These are phyloP conservation scores for Phymanthus crucifer DNA, from an alignment of 92 coral and sea anemone genomes.

Conservation along the genomic window DNA sequence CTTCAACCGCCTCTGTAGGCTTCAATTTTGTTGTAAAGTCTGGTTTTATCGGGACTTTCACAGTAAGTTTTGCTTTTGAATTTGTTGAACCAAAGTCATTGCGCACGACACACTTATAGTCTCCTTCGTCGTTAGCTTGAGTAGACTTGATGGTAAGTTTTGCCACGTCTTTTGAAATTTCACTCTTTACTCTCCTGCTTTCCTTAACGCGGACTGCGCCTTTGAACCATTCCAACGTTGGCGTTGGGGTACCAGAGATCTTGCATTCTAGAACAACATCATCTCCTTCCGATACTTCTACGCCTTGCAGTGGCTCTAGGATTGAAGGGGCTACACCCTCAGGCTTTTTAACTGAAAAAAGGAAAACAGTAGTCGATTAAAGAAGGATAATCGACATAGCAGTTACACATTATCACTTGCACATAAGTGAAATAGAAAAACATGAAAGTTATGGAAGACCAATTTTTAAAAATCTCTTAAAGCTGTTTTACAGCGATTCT, in stretches of 20 bases:
- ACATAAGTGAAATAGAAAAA: too few relatives aligned
- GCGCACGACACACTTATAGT: conserved; percentile 77
- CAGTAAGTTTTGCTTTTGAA: conserved; percentile 56
- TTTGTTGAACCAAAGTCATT: conserved; percentile 76
- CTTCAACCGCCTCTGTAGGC: conserved; percentile 69
- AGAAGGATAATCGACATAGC: neutral
- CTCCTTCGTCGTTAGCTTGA: conserved; percentile 78
- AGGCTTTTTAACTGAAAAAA: conserved; percentile 57
- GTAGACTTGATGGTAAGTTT: conserved; percentile 64
- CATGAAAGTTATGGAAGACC: too few relatives aligned
- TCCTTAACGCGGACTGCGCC: conserved; percentile 73
- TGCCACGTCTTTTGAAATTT: conserved; percentile 55
- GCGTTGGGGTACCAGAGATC: conserved; percentile 73
- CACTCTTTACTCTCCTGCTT: conserved; percentile 63
- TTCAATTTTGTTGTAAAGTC: conserved; percentile 79
- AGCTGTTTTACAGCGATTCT: too few relatives aligned
- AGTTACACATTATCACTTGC: neutral
- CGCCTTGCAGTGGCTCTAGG: conserved; percentile 62
- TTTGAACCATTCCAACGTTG: conserved; percentile 81
- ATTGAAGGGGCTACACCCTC: conserved; percentile 66
- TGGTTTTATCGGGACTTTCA: conserved; percentile 68
- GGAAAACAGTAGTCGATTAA: neutral
- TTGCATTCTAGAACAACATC: conserved; percentile 70
- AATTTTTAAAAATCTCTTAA: too few relatives aligned
- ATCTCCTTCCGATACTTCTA: conserved; percentile 73